Percentiles rank a stretch among this genome's conserved stretches.
Conservation (phyloP, 2,888 invertebrate species). For the Patella pellucida region DNA sequence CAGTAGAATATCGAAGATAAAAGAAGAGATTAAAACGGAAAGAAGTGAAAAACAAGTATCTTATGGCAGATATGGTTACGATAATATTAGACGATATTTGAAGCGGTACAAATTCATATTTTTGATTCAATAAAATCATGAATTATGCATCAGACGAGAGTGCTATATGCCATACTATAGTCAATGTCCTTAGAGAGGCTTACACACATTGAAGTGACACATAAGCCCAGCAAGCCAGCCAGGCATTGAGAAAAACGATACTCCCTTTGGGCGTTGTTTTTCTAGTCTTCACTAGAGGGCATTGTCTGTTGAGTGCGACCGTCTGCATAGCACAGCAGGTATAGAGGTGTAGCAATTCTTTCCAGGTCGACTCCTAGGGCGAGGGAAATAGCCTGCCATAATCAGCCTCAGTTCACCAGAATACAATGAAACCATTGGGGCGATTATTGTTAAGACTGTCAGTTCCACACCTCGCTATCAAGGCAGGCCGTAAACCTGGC, state of each 20-base stretch:
- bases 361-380: constrained; percentile 8
- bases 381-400: constrained; percentile 17
- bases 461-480: neutral
- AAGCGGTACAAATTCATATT: constrained; percentile 13
- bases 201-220: constrained; percentile 20
- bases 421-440: constrained; percentile 5
- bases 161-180: constrained; percentile 7
- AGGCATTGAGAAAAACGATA: constrained; percentile 25
- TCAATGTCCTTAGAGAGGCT: constrained; percentile 17
- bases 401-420: constrained; percentile 10
- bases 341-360: constrained; percentile 21
- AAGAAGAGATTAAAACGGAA: too few relatives aligned
- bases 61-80: too few relatives aligned
- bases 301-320: constrained; percentile 28
- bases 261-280: constrained; percentile 22
- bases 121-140: constrained; percentile 30
- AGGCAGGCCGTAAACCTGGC: neutral
- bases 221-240: constrained; percentile 16
- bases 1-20: too few relatives aligned
- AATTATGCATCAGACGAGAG: constrained; percentile 25
- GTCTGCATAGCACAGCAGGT: constrained; percentile 22
- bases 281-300: constrained; percentile 26
- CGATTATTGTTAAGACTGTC: constrained; percentile 3
- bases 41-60: too few relatives aligned
- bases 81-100: too few relatives aligned